Conservation (phyloP, 2,797 vertebrate species). For the Amazona finschi region DNA sequence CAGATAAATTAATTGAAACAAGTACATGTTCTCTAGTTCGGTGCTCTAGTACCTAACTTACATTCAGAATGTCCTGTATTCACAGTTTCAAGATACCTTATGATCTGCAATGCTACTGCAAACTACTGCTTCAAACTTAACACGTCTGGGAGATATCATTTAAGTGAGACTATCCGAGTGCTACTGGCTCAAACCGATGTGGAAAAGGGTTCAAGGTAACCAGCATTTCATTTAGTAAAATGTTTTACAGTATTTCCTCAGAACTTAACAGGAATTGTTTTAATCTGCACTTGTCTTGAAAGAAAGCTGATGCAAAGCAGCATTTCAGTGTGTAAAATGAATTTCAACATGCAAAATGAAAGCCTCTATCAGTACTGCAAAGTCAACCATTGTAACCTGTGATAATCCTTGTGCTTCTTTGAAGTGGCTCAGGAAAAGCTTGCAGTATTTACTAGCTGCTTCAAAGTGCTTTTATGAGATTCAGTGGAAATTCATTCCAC, state of each 20-base stretch:
- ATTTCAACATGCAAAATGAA: not conserved
- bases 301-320: slow-evolving; percentile 1
- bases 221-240: not conserved
- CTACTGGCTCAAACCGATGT: not conserved
- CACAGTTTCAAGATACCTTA: slow-evolving; percentile 51
- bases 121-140: not conserved
- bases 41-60: slow-evolving; percentile 34
- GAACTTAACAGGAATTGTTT: not conserved
- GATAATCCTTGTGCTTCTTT: slow-evolving; percentile 38
- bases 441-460: slow-evolving; percentile 21
- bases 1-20: not conserved
- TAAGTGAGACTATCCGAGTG: not conserved
- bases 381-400: not conserved
- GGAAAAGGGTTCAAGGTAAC: slow-evolving; percentile 11
- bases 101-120: not conserved
- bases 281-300: not conserved
- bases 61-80: slow-evolving; percentile 60
- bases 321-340: not conserved
- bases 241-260: not conserved
- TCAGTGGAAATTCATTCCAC: slow-evolving; percentile 9
- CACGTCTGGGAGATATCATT: not conserved
- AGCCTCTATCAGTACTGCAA: slow-evolving; percentile 25
- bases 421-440: slow-evolving; percentile 44
- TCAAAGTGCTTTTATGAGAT: slow-evolving; percentile 35
- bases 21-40: not conserved